Percentiles rank a stretch among this genome's conserved stretches.
These are phyloP conservation scores for Nesidiocoris tenuis DNA, from an alignment of 2,888 invertebrate genomes.

Conservation along the genomic window DNA sequence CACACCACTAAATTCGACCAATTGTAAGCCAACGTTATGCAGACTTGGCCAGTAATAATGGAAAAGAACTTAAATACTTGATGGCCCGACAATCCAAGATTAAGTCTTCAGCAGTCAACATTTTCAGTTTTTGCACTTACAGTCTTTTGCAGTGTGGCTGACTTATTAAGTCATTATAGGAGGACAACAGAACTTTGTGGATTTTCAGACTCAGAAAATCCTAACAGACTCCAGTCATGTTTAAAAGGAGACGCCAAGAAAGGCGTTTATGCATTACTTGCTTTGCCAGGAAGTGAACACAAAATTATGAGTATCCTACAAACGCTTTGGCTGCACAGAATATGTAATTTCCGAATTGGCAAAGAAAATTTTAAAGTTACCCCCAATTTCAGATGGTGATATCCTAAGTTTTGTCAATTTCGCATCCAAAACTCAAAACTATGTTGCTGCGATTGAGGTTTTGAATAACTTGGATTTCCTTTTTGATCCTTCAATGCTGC, in stretches of 20 bases:
- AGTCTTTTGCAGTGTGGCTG: background rate
- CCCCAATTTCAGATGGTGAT: background rate
- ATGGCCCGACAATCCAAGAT: background rate
- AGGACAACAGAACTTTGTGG: background rate
- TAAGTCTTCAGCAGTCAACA: background rate
- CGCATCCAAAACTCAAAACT: background rate
- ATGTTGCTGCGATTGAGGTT: background rate
- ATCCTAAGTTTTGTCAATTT: background rate
- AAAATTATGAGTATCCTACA: background rate
- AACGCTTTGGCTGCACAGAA: background rate
- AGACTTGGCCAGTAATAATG: too few relatives aligned
- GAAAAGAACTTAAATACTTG: background rate
- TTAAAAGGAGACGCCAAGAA: background rate
- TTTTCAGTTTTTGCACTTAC: background rate
- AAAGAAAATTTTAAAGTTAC: too few relatives aligned
- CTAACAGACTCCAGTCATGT: background rate
- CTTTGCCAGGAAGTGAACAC: background rate
- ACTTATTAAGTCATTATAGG: background rate
- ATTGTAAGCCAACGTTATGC: too few relatives aligned
- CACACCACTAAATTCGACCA: too few relatives aligned
- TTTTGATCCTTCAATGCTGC: background rate
- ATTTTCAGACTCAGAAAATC: background rate
- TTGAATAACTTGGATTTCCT: background rate
- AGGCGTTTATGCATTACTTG: background rate
- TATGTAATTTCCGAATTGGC: background rate